Evolutionary conservation across 2,888 invertebrate species (phyloP), one percentile per base, ranked within the genome.

Genomic region (Pandemis corylana): DNA sequence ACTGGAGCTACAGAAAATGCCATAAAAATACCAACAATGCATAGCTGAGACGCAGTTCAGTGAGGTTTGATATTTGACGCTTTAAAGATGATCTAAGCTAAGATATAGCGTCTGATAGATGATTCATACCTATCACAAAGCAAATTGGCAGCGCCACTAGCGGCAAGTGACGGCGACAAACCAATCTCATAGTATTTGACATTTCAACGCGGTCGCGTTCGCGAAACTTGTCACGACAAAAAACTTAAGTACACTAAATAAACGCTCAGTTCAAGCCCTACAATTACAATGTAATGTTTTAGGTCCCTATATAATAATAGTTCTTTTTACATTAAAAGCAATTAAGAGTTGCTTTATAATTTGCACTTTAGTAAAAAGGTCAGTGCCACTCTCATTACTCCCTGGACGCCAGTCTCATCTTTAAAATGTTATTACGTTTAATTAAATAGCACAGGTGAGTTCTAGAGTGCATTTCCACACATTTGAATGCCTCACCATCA

Each of bases 21-120:
- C 67, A 56, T 68, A 65, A 72, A 71, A 73, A 73, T 69, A 56
- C 68, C 73, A 28, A 68, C 62, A 51, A 12, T 59, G 59, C 68
- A 62, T 42, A 42, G 41, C 42, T 44, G 41, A 62, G 7, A 42
- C 42, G 28, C 59, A 66, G 15, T 10, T 59, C 59, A 66, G 49
- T 66, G 36, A 36, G 13, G 66, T n/a, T 7, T n/a, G 53, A 5
- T 53, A 36, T 59, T 41, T 61, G 59, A 71, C 9, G n/a, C 53
- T 5, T 9, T 15, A 2, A 53, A 53, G 44, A 9, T 49, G 3
- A 49, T 49, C 49, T 49, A 2, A 36, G 28, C 28, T 36, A 36
- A 36, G 28, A 36, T 36, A 36, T 36, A 36, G 28, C 28, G 28
- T 36, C 28, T 36, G 28, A 36, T 36, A 36, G 28, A 36, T 36